Base-by-base conservation (phyloP, 2,113 vertebrate genomes). In the Rhineura floridana region DNA sequence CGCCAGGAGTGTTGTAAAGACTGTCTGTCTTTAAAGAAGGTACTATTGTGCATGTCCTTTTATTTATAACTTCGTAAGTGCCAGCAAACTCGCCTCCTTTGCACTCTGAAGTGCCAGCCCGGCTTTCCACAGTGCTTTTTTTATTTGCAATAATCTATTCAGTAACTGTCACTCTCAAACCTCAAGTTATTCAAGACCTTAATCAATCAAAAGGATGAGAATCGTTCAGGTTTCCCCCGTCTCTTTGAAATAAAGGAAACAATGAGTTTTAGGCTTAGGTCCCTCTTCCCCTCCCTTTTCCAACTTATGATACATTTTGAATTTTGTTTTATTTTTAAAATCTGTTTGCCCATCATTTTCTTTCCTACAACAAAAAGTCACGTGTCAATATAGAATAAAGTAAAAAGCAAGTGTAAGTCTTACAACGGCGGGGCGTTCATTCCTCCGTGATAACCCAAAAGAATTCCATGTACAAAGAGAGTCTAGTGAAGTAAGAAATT, bases 1-100 rank as follows among this genome's bases (percentile, higher is more conserved):
- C 98, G 98, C 98, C 98, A 98, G 97, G 96, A 98, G 96, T 97
- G 98, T 97, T 97, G 98, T 98, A 98, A 99, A 98, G 98, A 94
- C 97, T 96, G 98, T 98, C 98, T 98, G 96, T 97, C 96, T 97
- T 96, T 95, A 96, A 95, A 96, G 97, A 97, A 98, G 97, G 97
- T 97, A 97, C 96, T 94, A 97, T 97, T 97, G 95, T 96, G 94
- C 95, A 86, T 72, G 91, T 95, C 91, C 96, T 95, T 97, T 97
- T 97, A 97, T 98, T 98, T 95, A 97, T 97, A 97, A 97, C 97
- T 97, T 97, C 95, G 97, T 97, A 97, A 97, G 97, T 97, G 97
- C 97, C 97, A 97, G 97, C 95, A 95, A 98, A 96, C 95, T 96
- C 95, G 95, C 96, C 97, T 96, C 94, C 96, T 96, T 97, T 95